phyloP scores from a whole-genome alignment of 2,113 vertebrate genomes.

The Malaclemys terrapin region DNA sequence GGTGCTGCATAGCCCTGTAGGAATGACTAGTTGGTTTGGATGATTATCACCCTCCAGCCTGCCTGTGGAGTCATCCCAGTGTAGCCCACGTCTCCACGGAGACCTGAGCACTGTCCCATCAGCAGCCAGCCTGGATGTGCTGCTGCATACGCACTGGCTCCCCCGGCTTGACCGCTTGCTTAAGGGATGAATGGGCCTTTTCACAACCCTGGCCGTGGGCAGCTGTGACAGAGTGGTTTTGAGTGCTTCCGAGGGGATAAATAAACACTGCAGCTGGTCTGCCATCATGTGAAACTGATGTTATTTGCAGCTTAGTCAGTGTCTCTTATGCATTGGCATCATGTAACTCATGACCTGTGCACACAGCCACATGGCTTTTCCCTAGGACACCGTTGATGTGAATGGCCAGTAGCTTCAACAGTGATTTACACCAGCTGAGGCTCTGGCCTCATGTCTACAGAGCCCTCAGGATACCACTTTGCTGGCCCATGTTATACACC shows the following conservation, averaged over 20 bases:
- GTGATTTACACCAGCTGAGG: background rate
- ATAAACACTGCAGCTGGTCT: background rate
- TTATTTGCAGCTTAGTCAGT: background rate
- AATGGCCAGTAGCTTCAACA: background rate
- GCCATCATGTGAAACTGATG: background rate
- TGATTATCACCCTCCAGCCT: background rate
- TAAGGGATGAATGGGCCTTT: background rate
- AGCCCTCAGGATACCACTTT: background rate
- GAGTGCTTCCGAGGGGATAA: background rate
- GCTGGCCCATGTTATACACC: background rate
- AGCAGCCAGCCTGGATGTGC: too few relatives aligned
- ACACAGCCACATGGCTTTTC: background rate
- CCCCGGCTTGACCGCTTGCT: too few relatives aligned
- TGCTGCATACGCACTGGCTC: too few relatives aligned
- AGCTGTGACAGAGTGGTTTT: background rate
- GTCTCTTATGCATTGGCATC: background rate
- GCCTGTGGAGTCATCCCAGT: too few relatives aligned
- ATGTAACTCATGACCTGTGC: background rate
- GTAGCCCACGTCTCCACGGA: too few relatives aligned
- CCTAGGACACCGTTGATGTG: background rate
- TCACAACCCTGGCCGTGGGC: background rate
- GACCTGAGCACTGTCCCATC: too few relatives aligned
- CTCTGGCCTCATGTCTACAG: background rate
- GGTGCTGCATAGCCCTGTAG: background rate
- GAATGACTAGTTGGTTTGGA: background rate